phyloP scores from a whole-genome alignment of 2,888 invertebrate genomes.

The Archips xylosteana region DNA sequence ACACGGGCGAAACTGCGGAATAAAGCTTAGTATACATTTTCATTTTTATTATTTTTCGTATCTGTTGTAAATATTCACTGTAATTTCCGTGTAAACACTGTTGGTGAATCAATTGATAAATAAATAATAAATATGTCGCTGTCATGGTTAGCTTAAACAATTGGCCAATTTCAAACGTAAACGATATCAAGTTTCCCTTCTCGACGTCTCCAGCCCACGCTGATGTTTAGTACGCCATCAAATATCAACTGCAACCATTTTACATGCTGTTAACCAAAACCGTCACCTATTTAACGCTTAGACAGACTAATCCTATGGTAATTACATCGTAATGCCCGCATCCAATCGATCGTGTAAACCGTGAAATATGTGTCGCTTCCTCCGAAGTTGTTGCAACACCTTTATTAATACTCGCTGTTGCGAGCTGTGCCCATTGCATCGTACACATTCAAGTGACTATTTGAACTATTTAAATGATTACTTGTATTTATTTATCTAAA shows the following conservation, averaged over 20 bases:
- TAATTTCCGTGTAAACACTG: too few relatives aligned
- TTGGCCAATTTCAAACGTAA: neutral
- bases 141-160: neutral
- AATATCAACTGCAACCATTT: constrained; percentile 16
- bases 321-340: constrained; percentile 53
- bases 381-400: constrained; percentile 37
- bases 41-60: too few relatives aligned
- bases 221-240: neutral
- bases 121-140: too few relatives aligned
- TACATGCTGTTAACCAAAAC: constrained; percentile 12
- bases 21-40: neutral
- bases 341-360: constrained; percentile 62
- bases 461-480: neutral
- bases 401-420: constrained; percentile 35
- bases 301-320: constrained; percentile 32
- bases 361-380: constrained; percentile 56
- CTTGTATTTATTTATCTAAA: neutral
- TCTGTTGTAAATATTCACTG: too few relatives aligned
- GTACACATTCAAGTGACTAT: neutral
- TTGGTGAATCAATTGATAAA: too few relatives aligned
- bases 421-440: constrained; percentile 1
- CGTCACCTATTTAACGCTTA: constrained; percentile 24
- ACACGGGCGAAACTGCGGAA: neutral
- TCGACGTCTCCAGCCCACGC: neutral
- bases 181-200: neutral